A percentile compares a stretch with the other conserved stretches of the same genome.
These are phyloP conservation scores for Misgurnus anguillicaudatus DNA, from an alignment of 2,113 vertebrate genomes.

Conservation along the genomic window DNA sequence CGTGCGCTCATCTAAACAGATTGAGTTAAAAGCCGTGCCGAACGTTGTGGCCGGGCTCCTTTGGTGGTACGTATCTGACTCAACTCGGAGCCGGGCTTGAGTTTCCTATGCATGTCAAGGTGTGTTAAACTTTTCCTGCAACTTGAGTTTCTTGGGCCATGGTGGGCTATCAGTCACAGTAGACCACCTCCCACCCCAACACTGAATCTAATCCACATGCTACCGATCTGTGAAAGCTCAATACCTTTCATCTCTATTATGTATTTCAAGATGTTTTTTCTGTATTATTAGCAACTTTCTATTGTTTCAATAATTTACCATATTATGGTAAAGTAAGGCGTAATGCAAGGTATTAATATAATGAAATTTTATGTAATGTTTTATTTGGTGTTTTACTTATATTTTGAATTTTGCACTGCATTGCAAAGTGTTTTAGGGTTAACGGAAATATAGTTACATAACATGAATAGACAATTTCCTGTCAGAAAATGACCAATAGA, in stretches of 20 bases:
- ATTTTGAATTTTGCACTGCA: no score
- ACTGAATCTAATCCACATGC: constrained; percentile 23
- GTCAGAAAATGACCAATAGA: no score
- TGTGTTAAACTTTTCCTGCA: constrained; percentile 69
- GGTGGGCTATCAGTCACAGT: constrained; percentile 74
- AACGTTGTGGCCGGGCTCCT: constrained; percentile 60
- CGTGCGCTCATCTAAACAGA: constrained; percentile 79
- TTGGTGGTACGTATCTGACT: constrained; percentile 74
- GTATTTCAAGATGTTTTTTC: neutral
- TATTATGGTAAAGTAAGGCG: no score
- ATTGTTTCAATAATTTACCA: neutral
- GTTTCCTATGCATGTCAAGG: constrained; percentile 80
- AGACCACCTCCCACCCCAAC: constrained; percentile 50
- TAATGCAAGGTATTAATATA: no score
- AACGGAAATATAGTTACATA: no score
- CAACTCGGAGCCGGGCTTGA: constrained; percentile 63
- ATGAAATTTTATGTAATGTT: no score
- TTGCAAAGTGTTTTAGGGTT: no score
- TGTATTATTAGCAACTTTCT: neutral
- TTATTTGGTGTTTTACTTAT: no score
- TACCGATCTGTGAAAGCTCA: neutral
- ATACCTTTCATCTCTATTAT: constrained; percentile 14
- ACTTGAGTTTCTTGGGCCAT: constrained; percentile 60
- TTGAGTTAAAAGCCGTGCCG: constrained; percentile 70
- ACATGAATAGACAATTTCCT: no score